Percentiles rank a stretch among this genome's conserved stretches.
Conservation (phyloP, 2,113 vertebrate species). For the Carettochelys insculpta region DNA sequence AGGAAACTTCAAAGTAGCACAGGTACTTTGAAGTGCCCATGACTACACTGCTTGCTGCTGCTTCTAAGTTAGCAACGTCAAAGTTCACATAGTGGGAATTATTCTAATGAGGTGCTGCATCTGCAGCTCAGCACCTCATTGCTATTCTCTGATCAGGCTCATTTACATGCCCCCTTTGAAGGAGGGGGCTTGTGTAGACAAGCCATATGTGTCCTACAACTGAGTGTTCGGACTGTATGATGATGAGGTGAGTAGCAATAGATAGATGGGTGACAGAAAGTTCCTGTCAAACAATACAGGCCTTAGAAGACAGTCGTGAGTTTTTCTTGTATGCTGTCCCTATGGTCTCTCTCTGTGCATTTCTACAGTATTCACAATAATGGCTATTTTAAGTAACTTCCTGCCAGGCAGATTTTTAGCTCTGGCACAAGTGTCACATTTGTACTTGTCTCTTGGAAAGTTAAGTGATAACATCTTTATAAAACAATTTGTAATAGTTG, state of each 20-base stretch:
- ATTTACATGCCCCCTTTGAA: too few relatives aligned
- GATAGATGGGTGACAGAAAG: not conserved
- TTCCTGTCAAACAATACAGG: not conserved
- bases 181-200: too few relatives aligned
- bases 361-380: not conserved
- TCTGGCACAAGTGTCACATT: not conserved
- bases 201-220: not conserved
- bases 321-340: not conserved
- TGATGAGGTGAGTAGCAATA: not conserved
- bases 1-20: too few relatives aligned
- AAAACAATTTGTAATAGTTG: not conserved
- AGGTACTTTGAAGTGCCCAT: too few relatives aligned
- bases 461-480: not conserved
- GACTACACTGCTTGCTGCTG: too few relatives aligned
- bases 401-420: not conserved
- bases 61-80: too few relatives aligned
- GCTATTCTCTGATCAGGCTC: too few relatives aligned
- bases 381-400: not conserved
- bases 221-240: not conserved
- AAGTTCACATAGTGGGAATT: too few relatives aligned
- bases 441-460: not conserved
- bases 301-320: not conserved
- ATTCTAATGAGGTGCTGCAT: too few relatives aligned
- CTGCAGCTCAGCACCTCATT: too few relatives aligned
- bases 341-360: accelerated